Evolutionary conservation across 2,888 invertebrate species (phyloP).

Genomic region (Drosophila atripex): DNA sequence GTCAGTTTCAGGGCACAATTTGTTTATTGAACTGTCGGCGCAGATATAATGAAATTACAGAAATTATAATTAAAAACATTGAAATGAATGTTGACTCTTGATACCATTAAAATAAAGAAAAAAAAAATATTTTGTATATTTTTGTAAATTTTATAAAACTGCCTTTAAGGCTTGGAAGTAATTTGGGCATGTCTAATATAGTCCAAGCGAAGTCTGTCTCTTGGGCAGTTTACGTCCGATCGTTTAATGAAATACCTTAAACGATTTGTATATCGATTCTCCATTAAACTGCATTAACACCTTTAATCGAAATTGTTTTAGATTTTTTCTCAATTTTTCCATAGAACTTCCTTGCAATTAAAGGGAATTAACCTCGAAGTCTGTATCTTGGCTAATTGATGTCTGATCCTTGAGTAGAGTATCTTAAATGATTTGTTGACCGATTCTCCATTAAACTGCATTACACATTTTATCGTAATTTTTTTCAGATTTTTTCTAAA

Average conservation of each 20-base stretch:
- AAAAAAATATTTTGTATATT: not conserved
- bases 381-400: not conserved
- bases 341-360: not conserved
- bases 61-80: too few species aligned
- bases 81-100: not conserved
- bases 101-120: not conserved
- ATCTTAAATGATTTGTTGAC: too few species aligned
- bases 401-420: not conserved
- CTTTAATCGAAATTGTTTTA: not conserved
- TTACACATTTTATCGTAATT: not conserved
- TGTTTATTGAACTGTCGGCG: slow-evolving; percentile 53
- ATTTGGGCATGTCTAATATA: too few species aligned
- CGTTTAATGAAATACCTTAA: too few species aligned
- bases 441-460: not conserved
- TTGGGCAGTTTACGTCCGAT: too few species aligned
- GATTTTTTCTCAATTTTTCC: not conserved
- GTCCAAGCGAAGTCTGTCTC: too few species aligned
- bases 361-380: not conserved
- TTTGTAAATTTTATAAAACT: too few species aligned
- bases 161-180: too few species aligned
- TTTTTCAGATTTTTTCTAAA: not conserved
- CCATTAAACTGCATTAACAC: too few species aligned
- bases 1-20: slow-evolving; percentile 40
- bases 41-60: not conserved
- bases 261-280: too few species aligned